Percentiles rank a stretch among this genome's conserved stretches.
These are phyloP conservation scores for Strigamia crassipes DNA, from an alignment of 2,888 invertebrate genomes.

Conservation along the genomic window DNA sequence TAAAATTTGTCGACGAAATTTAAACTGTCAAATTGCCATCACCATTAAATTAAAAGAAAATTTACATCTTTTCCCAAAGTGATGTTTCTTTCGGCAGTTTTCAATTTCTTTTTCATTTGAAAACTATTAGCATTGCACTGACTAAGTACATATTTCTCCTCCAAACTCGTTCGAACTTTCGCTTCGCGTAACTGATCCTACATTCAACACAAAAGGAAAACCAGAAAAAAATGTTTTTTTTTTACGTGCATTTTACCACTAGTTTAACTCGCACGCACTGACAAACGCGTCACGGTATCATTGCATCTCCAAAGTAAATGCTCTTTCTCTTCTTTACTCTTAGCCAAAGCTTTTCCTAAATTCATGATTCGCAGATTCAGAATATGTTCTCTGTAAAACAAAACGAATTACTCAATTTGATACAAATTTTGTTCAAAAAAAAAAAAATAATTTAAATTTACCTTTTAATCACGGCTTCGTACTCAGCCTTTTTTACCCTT, in stretches of 20 bases:
- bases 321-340: neutral
- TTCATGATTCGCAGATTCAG: neutral
- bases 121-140: neutral
- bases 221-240: too few species aligned
- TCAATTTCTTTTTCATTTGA: neutral
- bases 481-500: neutral
- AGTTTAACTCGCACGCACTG: neutral
- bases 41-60: neutral
- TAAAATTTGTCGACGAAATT: neutral
- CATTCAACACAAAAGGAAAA: neutral
- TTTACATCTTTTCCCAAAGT: neutral
- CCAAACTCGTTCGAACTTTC: neutral
- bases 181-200: conserved; percentile 42
- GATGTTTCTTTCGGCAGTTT: neutral
- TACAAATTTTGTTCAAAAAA: too few species aligned
- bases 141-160: conserved; percentile 2
- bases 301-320: neutral
- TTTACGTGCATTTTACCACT: neutral
- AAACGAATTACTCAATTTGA: neutral
- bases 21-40: neutral
- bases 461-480: neutral
- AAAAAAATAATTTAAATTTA: too few species aligned
- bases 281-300: neutral
- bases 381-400: neutral
- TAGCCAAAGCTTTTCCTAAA: neutral